Conservation (phyloP, 2,113 vertebrate species). For the Larimichthys polyactis region DNA sequence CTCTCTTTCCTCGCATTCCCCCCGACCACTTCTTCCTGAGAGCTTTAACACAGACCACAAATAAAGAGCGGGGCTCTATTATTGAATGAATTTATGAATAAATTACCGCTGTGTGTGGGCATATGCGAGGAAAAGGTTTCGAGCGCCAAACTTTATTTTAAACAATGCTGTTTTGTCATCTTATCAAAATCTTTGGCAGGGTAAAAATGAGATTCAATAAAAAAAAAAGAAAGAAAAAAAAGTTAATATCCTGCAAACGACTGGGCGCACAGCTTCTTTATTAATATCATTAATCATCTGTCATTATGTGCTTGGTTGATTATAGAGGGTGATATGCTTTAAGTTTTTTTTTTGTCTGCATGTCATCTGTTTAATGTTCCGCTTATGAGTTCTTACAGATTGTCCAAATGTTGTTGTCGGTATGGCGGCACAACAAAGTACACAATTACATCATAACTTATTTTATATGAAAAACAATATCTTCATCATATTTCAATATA, state of each 20-base stretch:
- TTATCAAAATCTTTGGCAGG: conserved; percentile 69
- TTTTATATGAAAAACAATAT: no score
- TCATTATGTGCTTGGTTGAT: conserved; percentile 24
- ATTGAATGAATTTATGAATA: conserved; percentile 75
- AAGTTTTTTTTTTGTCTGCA: neutral
- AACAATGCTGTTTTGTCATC: conserved; percentile 63
- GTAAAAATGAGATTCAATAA: conserved; percentile 36
- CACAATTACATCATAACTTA: no score
- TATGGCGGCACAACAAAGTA: neutral
- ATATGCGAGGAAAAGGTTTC: conserved; percentile 23
- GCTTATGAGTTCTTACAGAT: neutral
- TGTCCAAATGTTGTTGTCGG: neutral
- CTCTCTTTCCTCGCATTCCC: conserved; percentile 48
- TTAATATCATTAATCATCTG: conserved; percentile 59
- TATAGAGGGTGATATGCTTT: conserved; percentile 8
- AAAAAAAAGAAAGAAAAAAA: conserved; percentile 2
- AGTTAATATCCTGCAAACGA: conserved; percentile 58
- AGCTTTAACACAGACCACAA: conserved; percentile 49
- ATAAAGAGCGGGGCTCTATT: conserved; percentile 58
- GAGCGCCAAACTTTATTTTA: conserved; percentile 43
- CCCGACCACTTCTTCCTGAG: conserved; percentile 23
- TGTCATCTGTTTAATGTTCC: neutral
- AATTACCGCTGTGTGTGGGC: conserved; percentile 58
- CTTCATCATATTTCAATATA: no score
- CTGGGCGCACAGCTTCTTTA: conserved; percentile 10